Percentiles rank a stretch among this genome's conserved stretches.
Evolutionary conservation across 2,113 vertebrate species (phyloP).

Genomic region (Lucifuga dentata): DNA sequence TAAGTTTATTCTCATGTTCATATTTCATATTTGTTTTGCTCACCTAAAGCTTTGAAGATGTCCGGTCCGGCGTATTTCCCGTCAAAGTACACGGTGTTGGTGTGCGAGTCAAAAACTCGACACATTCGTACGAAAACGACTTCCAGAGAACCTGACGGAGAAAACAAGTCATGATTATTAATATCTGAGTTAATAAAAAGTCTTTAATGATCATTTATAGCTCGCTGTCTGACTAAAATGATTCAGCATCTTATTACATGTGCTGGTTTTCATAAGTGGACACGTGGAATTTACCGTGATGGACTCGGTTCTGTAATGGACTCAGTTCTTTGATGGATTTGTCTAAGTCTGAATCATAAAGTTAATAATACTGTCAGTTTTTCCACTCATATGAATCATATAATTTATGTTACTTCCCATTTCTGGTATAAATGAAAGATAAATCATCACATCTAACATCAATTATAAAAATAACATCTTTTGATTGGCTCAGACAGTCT

Average conservation of each 20-base stretch:
- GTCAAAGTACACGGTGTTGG: slow-evolving; percentile 94
- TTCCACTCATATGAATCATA: too few relatives aligned
- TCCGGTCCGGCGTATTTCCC: slow-evolving; percentile 93
- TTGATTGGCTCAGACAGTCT: too few relatives aligned
- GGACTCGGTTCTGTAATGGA: too few relatives aligned
- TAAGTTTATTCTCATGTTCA: too few relatives aligned
- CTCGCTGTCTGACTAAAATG: neutral
- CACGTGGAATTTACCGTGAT: too few relatives aligned
- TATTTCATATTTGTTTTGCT: slow-evolving; percentile 44
- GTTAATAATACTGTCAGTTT: too few relatives aligned
- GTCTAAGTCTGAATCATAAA: too few relatives aligned
- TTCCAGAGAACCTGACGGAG: slow-evolving; percentile 89
- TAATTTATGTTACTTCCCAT: too few relatives aligned
- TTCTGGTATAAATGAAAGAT: too few relatives aligned
- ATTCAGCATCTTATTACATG: neutral
- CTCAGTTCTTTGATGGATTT: too few relatives aligned
- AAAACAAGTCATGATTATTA: neutral
- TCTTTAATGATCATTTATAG: neutral
- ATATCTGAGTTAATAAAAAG: neutral
- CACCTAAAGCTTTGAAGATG: slow-evolving; percentile 93
- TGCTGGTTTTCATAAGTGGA: neutral
- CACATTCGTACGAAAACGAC: slow-evolving; percentile 96
- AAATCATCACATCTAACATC: too few relatives aligned
- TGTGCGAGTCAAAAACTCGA: slow-evolving; percentile 93
- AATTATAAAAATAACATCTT: too few relatives aligned